phyloP scores from a whole-genome alignment of 2,797 vertebrate species.

The Rhinatrema bivittatum region DNA sequence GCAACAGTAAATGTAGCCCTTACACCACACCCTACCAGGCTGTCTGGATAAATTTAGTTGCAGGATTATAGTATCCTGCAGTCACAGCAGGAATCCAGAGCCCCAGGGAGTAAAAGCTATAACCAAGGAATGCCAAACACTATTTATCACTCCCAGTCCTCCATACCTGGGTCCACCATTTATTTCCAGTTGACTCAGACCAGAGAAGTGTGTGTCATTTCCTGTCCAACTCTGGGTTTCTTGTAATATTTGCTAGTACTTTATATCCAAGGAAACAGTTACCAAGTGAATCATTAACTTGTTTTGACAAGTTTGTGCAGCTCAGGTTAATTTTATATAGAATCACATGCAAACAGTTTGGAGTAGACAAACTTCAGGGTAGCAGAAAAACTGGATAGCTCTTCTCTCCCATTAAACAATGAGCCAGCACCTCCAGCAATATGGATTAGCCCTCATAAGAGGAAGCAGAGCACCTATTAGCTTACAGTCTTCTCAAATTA shows the following conservation, averaged over 20 bases:
- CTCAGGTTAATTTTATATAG: too few species aligned
- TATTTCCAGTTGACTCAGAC: neutral
- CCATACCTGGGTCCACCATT: slow-evolving; percentile 17
- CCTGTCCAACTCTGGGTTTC: too few species aligned
- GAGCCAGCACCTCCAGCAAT: too few species aligned
- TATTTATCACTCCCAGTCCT: slow-evolving; percentile 8
- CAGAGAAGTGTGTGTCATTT: slow-evolving; percentile 4
- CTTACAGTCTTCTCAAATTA: too few species aligned
- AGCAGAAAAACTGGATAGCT: too few species aligned
- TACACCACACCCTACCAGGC: slow-evolving; percentile 29
- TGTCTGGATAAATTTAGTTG: slow-evolving; percentile 9
- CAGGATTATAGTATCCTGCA: slow-evolving; percentile 22
- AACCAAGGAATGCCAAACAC: slow-evolving; percentile 20
- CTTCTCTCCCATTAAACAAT: too few species aligned
- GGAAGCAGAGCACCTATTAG: too few species aligned
- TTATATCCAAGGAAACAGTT: too few species aligned
- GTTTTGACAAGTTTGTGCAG: neutral
- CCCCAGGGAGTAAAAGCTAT: slow-evolving; percentile 16
- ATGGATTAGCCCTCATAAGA: too few species aligned
- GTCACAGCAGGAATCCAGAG: slow-evolving; percentile 30
- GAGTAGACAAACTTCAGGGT: too few species aligned
- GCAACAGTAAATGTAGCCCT: slow-evolving; percentile 23
- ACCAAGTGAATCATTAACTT: neutral
- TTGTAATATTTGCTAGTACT: too few species aligned
- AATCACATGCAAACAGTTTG: too few species aligned